Base-by-base conservation (phyloP, 2,113 vertebrate species). In the Leptobrachium ailaonicum region DNA sequence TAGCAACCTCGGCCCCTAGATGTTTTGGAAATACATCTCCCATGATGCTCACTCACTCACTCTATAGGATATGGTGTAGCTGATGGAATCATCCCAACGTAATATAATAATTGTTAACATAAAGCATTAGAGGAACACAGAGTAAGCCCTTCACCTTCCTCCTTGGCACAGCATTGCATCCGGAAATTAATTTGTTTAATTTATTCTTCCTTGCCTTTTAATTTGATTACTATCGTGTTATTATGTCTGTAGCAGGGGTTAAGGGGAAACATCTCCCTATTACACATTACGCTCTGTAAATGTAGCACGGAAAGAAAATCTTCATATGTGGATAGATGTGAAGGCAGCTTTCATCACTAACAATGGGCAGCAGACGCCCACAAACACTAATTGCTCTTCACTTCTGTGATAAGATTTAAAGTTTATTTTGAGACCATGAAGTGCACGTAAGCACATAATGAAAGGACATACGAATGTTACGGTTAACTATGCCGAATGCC, bases 291-390 rank as follows among this genome's bases (percentile, higher is more conserved):
- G 56, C 13, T 60, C 56, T 12, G 9, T 60, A 60, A 10, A 60
- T 14, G 8, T 8, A 50, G 47, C 8, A 7, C 3, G 56, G 56
- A 13, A 7, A 60, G 56, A 60, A 60, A 60, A 4, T 12, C 2
- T 13, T 73, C 83, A 45, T 85, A 82, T 83, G 47, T 77, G 1
- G 0, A 77, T 50, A 40, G 50, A 72, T 2, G 53, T 81, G 40
- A 66, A 2, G 47, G 32, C 1, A 12, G 13, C 56, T 60, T 60
- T 60, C 56, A 60, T 60, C 56, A 60, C 13, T 60, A 60, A 60
- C 56, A 60, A 60, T 60, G 3, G 13, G 56, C 56, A 60, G 56
- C 56, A 60, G 56, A 60, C 56, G 56, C 56, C 56, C 56, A 60
- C 56, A 60, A 60, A 13, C 13, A 12, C 56, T 60, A 60, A 60